Conservation (phyloP, 2,113 vertebrate species). For the Nettapus auritus region DNA sequence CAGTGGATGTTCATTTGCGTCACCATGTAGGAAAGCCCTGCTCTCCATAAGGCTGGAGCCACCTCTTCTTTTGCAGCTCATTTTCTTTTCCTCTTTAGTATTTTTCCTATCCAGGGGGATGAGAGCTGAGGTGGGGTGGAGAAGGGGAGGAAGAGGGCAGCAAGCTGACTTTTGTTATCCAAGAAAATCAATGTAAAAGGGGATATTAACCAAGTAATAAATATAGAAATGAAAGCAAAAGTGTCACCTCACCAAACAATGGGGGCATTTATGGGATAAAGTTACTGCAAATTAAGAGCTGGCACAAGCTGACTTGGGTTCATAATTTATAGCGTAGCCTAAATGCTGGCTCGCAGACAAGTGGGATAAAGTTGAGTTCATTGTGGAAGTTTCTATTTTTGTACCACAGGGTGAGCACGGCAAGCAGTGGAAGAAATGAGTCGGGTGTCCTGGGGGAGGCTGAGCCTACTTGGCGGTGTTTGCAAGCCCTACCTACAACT, state of each 20-base stretch:
- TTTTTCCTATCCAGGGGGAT: neutral
- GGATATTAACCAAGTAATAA: constrained; percentile 30
- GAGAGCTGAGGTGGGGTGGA: neutral
- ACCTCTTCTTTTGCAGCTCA: neutral
- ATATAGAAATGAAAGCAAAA: constrained; percentile 48
- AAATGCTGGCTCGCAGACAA: constrained; percentile 69
- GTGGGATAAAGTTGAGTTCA: constrained; percentile 74
- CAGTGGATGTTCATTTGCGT: neutral
- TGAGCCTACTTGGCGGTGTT: neutral
- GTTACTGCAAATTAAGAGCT: constrained; percentile 53
- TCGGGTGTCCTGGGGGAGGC: neutral
- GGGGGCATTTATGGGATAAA: constrained; percentile 60
- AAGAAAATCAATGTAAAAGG: constrained; percentile 3
- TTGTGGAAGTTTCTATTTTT: constrained; percentile 62
- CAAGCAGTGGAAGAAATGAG: neutral
- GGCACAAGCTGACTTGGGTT: constrained; percentile 39
- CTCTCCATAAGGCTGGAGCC: neutral
- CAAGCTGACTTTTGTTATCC: neutral
- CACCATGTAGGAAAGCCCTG: neutral
- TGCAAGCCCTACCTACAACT: neutral
- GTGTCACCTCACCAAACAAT: constrained; percentile 58
- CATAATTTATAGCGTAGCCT: neutral
- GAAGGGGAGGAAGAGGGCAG: neutral
- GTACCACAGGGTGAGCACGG: constrained; percentile 9
- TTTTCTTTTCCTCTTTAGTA: neutral